A percentile compares a stretch with the other conserved stretches of the same genome.
Conservation (phyloP, 1,140 invertebrate genomes). For the Bombus picipes region DNA sequence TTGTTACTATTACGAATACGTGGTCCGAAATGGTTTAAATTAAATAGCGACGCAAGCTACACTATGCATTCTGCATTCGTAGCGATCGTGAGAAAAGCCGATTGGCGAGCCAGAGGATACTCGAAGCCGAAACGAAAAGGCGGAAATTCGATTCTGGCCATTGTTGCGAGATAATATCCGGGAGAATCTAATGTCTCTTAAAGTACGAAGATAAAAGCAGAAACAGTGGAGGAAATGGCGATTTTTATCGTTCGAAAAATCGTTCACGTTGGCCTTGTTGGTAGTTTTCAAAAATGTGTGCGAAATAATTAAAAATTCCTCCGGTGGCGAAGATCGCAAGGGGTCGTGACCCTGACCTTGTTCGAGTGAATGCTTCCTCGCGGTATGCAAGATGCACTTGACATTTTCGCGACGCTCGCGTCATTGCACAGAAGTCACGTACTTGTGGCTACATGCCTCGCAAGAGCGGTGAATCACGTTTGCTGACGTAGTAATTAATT, state of each 20-base stretch:
- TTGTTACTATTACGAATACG: not conserved
- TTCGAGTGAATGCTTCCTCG: constrained; percentile 5
- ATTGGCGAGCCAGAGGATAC: not conserved
- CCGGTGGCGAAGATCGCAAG: not conserved
- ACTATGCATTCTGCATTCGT: not conserved
- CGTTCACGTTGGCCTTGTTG: not conserved
- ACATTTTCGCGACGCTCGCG: constrained; percentile 21
- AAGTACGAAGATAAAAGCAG: not conserved
- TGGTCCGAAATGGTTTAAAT: not conserved
- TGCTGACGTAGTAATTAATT: not conserved
- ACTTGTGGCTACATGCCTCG: not conserved
- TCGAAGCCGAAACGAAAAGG: not conserved
- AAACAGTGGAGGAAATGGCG: not conserved
- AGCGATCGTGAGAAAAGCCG: constrained; percentile 4
- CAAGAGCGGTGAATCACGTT: not conserved
- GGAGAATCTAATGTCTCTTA: not conserved
- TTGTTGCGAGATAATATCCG: constrained; percentile 1
- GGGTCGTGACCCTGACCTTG: constrained; percentile 37
- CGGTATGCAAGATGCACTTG: constrained; percentile 26
- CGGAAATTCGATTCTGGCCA: constrained; percentile 29
- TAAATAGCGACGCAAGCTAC: too few relatives aligned
- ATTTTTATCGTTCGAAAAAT: not conserved
- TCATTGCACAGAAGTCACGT: constrained; percentile 32
- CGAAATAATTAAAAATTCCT: constrained; percentile 36
- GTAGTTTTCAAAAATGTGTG: not conserved